phyloP scores from a whole-genome alignment of 2,113 vertebrate species.

The Motacilla tschutschensis region DNA sequence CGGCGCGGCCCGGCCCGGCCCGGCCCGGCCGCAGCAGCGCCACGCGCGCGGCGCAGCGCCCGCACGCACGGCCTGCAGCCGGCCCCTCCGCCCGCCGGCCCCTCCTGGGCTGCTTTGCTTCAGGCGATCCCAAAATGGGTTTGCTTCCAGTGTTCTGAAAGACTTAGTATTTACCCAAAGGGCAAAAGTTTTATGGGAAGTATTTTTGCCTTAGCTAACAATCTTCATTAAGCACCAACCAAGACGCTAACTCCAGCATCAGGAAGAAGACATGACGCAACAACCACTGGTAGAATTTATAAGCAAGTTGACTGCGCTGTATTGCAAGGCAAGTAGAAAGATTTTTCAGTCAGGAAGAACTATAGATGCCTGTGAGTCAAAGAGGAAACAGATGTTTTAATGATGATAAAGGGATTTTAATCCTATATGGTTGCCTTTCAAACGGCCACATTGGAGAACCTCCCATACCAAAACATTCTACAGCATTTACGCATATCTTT shows the following conservation, averaged over 20 bases:
- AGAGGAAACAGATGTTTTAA: conserved; percentile 13
- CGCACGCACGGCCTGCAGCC: fast-evolving
- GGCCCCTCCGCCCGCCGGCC: neutral
- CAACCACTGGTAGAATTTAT: conserved; percentile 1
- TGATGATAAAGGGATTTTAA: neutral
- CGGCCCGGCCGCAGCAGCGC: too few species aligned
- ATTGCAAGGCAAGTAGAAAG: neutral
- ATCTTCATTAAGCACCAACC: neutral
- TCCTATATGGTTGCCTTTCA: neutral
- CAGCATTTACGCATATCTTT: neutral
- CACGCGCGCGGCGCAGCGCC: too few species aligned
- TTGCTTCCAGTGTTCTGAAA: neutral
- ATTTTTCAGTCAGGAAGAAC: neutral
- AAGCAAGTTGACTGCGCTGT: neutral
- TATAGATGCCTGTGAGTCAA: neutral
- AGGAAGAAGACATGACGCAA: conserved; percentile 1
- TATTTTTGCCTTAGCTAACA: neutral
- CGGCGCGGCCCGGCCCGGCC: neutral
- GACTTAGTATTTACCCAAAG: neutral
- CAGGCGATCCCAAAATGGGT: neutral
- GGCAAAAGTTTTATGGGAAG: neutral
- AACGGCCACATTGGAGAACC: neutral
- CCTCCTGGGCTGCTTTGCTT: fast-evolving
- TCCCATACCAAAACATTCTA: neutral
- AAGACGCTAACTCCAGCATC: neutral